Evolutionary conservation across 2,113 vertebrate species (phyloP).

Genomic region (Alectura lathami): DNA sequence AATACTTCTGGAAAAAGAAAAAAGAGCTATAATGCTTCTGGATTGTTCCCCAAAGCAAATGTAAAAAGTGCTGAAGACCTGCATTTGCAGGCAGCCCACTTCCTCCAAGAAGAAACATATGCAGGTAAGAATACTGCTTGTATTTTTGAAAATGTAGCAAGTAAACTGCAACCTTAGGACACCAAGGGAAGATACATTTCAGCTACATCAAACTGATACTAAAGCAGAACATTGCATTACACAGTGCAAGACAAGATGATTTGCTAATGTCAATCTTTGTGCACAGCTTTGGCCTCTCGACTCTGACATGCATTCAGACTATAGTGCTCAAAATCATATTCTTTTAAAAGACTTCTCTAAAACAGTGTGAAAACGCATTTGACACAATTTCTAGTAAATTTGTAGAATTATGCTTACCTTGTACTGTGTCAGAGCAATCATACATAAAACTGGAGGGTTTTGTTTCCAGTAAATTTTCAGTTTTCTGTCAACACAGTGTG

Average conservation of each 20-base stretch:
- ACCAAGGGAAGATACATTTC: not conserved
- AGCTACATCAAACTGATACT: not conserved
- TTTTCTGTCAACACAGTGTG: not conserved
- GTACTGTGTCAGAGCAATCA: not conserved
- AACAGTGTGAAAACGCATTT: not conserved
- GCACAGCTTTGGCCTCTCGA: not conserved
- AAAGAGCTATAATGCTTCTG: not conserved
- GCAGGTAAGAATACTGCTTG: not conserved
- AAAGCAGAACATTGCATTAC: not conserved
- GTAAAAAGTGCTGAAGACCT: not conserved
- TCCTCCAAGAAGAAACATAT: not conserved
- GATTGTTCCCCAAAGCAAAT: not conserved
- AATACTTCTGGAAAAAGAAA: not conserved
- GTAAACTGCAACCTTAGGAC: not conserved
- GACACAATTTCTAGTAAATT: not conserved
- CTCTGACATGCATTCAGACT: not conserved
- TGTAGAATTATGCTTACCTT: not conserved
- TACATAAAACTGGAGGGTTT: not conserved
- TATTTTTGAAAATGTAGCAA: not conserved
- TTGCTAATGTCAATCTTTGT: not conserved
- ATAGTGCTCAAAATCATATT: not conserved
- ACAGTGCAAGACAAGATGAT: not conserved
- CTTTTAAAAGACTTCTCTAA: not conserved
- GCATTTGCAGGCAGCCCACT: not conserved
- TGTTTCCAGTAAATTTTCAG: slow-evolving; percentile 1